phyloP scores from a whole-genome alignment of 2,888 invertebrate species.

The Lacanobia wlatinum region DNA sequence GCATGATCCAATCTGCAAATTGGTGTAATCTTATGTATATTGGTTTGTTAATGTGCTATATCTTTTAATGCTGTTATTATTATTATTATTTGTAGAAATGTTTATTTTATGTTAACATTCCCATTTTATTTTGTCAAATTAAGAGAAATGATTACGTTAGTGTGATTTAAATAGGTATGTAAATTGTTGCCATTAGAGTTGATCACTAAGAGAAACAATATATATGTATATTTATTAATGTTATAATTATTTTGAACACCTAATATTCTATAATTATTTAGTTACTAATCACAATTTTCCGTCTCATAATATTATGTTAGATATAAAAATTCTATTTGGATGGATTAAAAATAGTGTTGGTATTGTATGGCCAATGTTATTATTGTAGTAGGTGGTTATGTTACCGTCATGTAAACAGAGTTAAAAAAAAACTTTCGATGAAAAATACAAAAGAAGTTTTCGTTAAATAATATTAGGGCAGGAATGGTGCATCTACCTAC shows the following conservation, averaged over 20 bases:
- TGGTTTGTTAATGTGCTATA: constrained; percentile 45
- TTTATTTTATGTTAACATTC: constrained; percentile 60
- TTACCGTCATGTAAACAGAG: background rate
- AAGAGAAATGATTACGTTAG: constrained; percentile 10
- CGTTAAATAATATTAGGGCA: background rate
- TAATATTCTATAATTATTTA: constrained; percentile 35
- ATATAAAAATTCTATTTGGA: constrained; percentile 21
- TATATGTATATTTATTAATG: constrained; percentile 23
- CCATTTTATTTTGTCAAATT: constrained; percentile 21
- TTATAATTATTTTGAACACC: constrained; percentile 31
- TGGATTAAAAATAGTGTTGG: constrained; percentile 11
- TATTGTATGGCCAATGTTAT: constrained; percentile 15
- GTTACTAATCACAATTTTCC: constrained; percentile 33
- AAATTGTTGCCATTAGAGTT: constrained; percentile 35
- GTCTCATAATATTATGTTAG: constrained; percentile 33
- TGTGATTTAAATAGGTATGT: constrained; percentile 24
- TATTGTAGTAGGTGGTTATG: constrained; percentile 16
- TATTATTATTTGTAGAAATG: constrained; percentile 45
- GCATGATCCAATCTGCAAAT: constrained; percentile 35
- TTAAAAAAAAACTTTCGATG: background rate
- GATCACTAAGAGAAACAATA: constrained; percentile 27
- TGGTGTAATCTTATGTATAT: constrained; percentile 33
- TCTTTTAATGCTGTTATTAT: constrained; percentile 54
- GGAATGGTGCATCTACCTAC: background rate
- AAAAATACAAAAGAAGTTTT: constrained; percentile 1